These are phyloP conservation scores for Spodoptera littoralis DNA, from an alignment of 2,888 invertebrate species.

Conservation along the genomic window DNA sequence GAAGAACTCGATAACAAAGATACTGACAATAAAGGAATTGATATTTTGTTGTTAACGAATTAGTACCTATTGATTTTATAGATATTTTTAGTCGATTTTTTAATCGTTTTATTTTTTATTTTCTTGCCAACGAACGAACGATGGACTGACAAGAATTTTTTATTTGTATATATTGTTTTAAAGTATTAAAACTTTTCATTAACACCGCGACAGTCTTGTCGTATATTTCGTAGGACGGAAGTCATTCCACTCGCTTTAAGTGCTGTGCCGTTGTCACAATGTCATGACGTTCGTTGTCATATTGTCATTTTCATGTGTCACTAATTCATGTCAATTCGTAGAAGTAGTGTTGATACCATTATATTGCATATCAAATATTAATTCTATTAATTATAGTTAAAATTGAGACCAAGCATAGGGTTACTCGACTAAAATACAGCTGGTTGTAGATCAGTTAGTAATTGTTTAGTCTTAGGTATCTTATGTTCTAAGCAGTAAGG, in stretches of 20 bases:
- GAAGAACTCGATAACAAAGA: conserved; percentile 14
- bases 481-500: no score
- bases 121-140: conserved; percentile 58
- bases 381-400: conserved; percentile 54
- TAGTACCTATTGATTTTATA: conserved; percentile 14
- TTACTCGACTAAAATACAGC: conserved; percentile 51
- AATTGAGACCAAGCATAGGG: conserved; percentile 62
- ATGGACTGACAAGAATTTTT: conserved; percentile 41
- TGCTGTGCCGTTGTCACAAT: conserved; percentile 67
- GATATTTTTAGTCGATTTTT: conserved; percentile 18
- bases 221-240: conserved; percentile 66
- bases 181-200: conserved; percentile 48
- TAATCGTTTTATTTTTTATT: conserved; percentile 31
- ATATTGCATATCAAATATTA: conserved; percentile 67
- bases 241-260: conserved; percentile 81
- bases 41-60: conserved; percentile 29
- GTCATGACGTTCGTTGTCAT: conserved; percentile 56
- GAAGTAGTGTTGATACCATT: conserved; percentile 60
- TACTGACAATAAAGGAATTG: conserved; percentile 29
- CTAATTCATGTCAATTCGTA: conserved; percentile 58
- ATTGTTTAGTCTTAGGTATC: no score
- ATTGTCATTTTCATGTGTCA: conserved; percentile 32
- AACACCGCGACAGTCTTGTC: conserved; percentile 60
- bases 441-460: no score
- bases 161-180: conserved; percentile 61